These are phyloP conservation scores for Salvelinus alpinus DNA, from an alignment of 2,113 vertebrate genomes.

Conservation along the genomic window DNA sequence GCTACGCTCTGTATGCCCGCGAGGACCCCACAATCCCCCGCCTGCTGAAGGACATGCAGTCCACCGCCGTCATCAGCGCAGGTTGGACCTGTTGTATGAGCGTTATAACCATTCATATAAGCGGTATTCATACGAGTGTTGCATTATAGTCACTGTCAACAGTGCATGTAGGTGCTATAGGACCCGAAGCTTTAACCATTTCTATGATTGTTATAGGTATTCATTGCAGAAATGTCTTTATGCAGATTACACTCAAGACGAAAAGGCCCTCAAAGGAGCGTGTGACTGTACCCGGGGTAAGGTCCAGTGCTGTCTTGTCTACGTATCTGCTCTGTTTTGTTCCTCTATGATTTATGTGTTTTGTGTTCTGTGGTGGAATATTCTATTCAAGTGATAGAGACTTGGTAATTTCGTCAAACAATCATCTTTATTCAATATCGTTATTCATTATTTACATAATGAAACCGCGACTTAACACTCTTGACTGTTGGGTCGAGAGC, in stretches of 20 bases:
- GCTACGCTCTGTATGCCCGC: slow-evolving; percentile 82
- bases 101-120: not conserved
- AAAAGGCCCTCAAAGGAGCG: slow-evolving; percentile 88
- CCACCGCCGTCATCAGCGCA: slow-evolving; percentile 72
- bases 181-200: not conserved
- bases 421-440: no score
- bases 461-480: no score
- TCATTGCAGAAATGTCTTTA: slow-evolving; percentile 7
- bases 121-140: not conserved
- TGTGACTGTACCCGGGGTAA: slow-evolving; percentile 93
- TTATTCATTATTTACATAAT: no score
- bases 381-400: no score
- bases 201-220: not conserved
- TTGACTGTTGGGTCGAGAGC: no score
- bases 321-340: not conserved
- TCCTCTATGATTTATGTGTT: not conserved
- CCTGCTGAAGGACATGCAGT: slow-evolving; percentile 81
- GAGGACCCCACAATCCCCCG: slow-evolving; percentile 68
- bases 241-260: slow-evolving; percentile 93
- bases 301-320: slow-evolving; percentile 17
- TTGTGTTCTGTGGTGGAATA: slow-evolving; percentile 6
- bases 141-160: slow-evolving; percentile 53
- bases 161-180: slow-evolving; percentile 76
- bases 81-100: slow-evolving; percentile 57
- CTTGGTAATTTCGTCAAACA: no score